Evolutionary conservation across 2,797 vertebrate species (phyloP).

Genomic region (Mallotus villosus): DNA sequence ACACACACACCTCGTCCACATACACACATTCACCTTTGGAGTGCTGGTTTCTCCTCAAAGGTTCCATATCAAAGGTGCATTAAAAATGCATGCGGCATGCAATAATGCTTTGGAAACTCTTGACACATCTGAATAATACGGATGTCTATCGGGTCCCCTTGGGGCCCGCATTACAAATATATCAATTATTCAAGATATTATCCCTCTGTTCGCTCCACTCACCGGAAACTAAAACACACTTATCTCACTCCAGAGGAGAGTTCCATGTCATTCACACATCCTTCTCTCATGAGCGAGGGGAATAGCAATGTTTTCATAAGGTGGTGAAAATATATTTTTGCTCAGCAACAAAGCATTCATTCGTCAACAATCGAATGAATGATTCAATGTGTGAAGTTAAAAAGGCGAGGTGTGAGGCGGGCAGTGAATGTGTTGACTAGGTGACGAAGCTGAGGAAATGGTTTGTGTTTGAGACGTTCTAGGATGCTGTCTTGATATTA

Average conservation of each 20-base stretch:
- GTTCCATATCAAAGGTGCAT: slow-evolving; percentile 55
- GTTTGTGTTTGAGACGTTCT: slow-evolving; percentile 21
- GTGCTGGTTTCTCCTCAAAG: slow-evolving; percentile 30
- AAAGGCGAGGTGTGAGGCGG: slow-evolving; percentile 34
- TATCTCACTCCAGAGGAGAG: slow-evolving; percentile 56
- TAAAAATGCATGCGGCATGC: slow-evolving; percentile 67
- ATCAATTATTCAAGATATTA: slow-evolving; percentile 78
- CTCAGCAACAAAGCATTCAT: neutral
- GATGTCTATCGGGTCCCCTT: slow-evolving; percentile 61
- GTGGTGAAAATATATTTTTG: slow-evolving; percentile 35
- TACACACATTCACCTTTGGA: slow-evolving; percentile 10
- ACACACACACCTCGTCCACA: slow-evolving; percentile 5
- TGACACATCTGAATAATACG: slow-evolving; percentile 67
- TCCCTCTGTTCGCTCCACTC: slow-evolving; percentile 29
- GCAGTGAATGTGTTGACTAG: slow-evolving; percentile 27
- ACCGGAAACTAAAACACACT: slow-evolving; percentile 56
- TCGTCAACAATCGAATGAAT: slow-evolving; percentile 26
- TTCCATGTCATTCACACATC: slow-evolving; percentile 53
- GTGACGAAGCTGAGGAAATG: slow-evolving; percentile 14
- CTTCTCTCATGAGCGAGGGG: slow-evolving; percentile 40
- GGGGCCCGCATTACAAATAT: slow-evolving; percentile 56
- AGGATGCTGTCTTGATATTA: slow-evolving; percentile 26
- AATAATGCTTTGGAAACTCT: slow-evolving; percentile 52
- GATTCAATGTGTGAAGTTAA: slow-evolving; percentile 39
- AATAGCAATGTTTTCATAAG: slow-evolving; percentile 50